Percentiles rank a stretch among this genome's conserved stretches.
Conservation (phyloP, 1,140 invertebrate genomes). For the Paracyclopina nana region DNA sequence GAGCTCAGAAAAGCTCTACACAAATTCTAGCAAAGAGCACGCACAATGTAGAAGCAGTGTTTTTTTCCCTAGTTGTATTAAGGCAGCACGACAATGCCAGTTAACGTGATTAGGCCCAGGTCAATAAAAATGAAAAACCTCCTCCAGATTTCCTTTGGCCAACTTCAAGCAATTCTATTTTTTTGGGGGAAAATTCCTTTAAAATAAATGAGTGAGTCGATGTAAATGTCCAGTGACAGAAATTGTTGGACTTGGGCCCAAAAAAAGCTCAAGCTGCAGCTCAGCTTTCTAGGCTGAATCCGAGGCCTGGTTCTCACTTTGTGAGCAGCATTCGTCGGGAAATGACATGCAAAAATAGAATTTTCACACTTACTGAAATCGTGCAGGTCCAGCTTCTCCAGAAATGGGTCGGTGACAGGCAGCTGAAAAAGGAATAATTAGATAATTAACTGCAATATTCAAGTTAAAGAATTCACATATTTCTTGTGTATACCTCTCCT, state of each 20-base stretch:
- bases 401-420: slow-evolving; percentile 65
- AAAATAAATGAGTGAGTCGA: background rate
- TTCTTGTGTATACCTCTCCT: background rate
- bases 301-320: slow-evolving; percentile 5
- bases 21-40: too few species aligned
- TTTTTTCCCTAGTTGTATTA: too few species aligned
- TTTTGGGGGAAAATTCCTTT: too few species aligned
- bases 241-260: background rate
- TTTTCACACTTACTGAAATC: slow-evolving; percentile 50
- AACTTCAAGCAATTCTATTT: too few species aligned
- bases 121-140: too few species aligned
- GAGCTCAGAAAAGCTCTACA: too few species aligned
- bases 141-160: too few species aligned
- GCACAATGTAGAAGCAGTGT: too few species aligned
- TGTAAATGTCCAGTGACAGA: background rate
- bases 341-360: slow-evolving; percentile 6
- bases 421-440: slow-evolving; percentile 42
- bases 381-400: slow-evolving; percentile 60
- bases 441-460: background rate
- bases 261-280: background rate
- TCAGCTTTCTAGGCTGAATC: background rate
- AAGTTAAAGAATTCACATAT: background rate
- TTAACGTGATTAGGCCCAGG: too few species aligned
- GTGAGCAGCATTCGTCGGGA: slow-evolving; percentile 1
- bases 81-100: too few species aligned